Evolutionary conservation across 2,797 vertebrate species (phyloP), one percentile per base, ranked within the genome.

Genomic region (Mionectes olivaceus): DNA sequence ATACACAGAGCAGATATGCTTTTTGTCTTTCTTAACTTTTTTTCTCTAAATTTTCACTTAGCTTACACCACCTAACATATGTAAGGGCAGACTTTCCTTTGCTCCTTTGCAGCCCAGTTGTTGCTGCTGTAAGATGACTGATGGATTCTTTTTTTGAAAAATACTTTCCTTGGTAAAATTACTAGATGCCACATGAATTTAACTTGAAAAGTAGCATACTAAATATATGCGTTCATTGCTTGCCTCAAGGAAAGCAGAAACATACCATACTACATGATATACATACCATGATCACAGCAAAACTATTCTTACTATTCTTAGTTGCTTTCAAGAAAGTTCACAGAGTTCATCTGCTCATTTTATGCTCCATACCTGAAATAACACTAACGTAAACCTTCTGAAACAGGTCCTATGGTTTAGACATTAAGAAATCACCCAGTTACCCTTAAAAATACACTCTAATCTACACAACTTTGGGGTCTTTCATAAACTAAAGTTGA

Each of bases 251-350:
- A 81, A 90, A 84, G 64, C 7, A 53, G 22, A 64, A 90, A 86
- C 12, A 75, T 10, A 41, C 0, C 1, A 2, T 28, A 75, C 8
- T 28, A 77, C 5, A 5, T 21, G 49, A 49, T 27, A 49, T 10
- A 16, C 14, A 49, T 27, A 49, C 14, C 49, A 46, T 0, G 2
- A 78, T 46, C 49, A 56, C 4, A 50, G 49, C 5, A 83, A 55
- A 83, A 57, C 19, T 63, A 55, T n/a, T 88, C n/a, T 63, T 25
- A 22, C 43, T 88, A 55, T 35, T 88, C n/a, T 59, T 25, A 22
- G 39, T 86, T 63, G 18, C 30, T 77, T 77, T 77, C 33, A 81
- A 22, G 49, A 9, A 70, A 71, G 43, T 12, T 41, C 50, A 9
- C 3, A 55, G 65, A 60, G 13, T 27, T 83, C 33, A 44, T 46